phyloP scores from a whole-genome alignment of 1,140 invertebrate genomes.

The Helicoverpa zea region DNA sequence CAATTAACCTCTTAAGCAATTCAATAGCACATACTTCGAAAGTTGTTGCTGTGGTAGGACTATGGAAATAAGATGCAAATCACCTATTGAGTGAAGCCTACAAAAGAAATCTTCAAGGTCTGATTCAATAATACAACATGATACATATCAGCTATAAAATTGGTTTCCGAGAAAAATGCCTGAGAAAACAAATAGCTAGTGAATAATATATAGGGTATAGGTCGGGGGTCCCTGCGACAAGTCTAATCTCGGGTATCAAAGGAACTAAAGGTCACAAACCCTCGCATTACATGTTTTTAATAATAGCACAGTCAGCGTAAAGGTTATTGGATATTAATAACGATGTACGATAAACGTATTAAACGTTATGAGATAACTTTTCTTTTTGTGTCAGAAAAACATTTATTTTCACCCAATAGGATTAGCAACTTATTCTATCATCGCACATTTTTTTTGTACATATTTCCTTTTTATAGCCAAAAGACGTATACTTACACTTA shows the following conservation, averaged over 20 bases:
- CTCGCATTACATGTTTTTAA: slow-evolving; percentile 2
- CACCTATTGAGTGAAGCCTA: too few species aligned
- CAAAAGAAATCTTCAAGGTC: background rate
- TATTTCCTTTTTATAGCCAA: background rate
- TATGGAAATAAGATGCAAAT: too few species aligned
- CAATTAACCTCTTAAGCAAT: too few species aligned
- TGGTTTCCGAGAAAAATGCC: slow-evolving; percentile 45
- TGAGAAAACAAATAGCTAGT: slow-evolving; percentile 48
- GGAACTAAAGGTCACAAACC: slow-evolving; percentile 50
- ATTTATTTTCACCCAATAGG: too few species aligned
- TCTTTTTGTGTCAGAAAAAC: background rate
- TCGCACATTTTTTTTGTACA: too few species aligned
- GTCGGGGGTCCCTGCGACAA: slow-evolving; percentile 19
- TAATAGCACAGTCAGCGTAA: slow-evolving; percentile 19
- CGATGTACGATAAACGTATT: background rate
- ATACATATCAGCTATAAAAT: slow-evolving; percentile 19
- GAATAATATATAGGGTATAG: slow-evolving; percentile 48
- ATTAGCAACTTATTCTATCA: too few species aligned
- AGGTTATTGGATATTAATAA: slow-evolving; percentile 33
- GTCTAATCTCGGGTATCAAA: slow-evolving; percentile 52
- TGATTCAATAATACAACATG: slow-evolving; percentile 10
- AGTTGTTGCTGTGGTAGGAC: too few species aligned
- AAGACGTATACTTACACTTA: background rate
- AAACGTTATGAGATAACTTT: background rate
- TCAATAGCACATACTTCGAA: too few species aligned